Conservation (phyloP, 1,140 invertebrate species). For the Neuroterus valhalla region DNA sequence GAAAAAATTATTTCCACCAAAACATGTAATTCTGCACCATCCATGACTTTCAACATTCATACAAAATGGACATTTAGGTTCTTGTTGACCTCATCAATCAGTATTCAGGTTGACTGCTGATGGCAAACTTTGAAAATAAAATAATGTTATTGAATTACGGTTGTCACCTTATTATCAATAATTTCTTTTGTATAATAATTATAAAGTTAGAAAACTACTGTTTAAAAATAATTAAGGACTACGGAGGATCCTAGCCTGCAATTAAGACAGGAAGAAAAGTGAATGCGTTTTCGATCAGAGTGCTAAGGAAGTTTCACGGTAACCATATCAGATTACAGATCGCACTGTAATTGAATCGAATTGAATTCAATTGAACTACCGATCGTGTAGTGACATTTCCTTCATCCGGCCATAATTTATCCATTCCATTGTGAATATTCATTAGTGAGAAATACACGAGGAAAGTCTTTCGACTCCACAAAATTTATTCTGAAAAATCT, state of each 20-base stretch:
- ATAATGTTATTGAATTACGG: too few species aligned
- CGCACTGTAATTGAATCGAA: conserved; percentile 12
- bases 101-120: too few species aligned
- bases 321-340: conserved; percentile 21
- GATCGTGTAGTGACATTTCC: conserved; percentile 22
- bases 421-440: conserved; percentile 17
- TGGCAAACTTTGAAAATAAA: too few species aligned
- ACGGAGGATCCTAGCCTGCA: background rate
- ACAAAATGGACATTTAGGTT: too few species aligned
- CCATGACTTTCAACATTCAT: too few species aligned
- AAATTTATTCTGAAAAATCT: too few species aligned
- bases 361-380: conserved; percentile 15
- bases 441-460: background rate
- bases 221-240: background rate
- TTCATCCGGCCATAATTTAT: conserved; percentile 18
- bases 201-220: background rate
- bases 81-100: too few species aligned
- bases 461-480: background rate
- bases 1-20: too few species aligned
- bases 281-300: conserved; percentile 1
- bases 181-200: background rate
- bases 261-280: conserved; percentile 24
- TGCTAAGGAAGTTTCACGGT: conserved; percentile 6
- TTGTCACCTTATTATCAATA: too few species aligned
- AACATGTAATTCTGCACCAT: too few species aligned